Evolutionary conservation across 2,888 invertebrate genomes (phyloP).

Genomic region (Drosophila meridionalis): DNA sequence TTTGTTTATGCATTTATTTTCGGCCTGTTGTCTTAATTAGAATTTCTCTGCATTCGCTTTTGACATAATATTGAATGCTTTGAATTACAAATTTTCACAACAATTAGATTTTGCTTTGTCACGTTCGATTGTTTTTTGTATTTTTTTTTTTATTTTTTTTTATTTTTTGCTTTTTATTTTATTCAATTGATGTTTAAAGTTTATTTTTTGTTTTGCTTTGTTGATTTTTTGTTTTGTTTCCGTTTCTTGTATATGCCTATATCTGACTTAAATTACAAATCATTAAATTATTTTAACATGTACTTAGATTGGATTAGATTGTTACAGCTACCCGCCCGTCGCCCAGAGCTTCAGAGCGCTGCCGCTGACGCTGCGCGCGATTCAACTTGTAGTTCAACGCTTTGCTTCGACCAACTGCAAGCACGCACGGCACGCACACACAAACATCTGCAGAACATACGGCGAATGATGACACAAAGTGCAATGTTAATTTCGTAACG

Average conservation of each 20-base stretch:
- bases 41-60: constrained; percentile 20
- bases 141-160: neutral
- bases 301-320: constrained; percentile 81
- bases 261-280: constrained; percentile 75
- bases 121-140: constrained; percentile 57
- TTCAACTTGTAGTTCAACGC: constrained; percentile 74
- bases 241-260: constrained; percentile 66
- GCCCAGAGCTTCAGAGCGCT: constrained; percentile 65
- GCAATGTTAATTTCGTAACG: constrained; percentile 9
- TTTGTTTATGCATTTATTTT: constrained; percentile 70
- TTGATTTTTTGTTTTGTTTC: constrained; percentile 60
- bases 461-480: constrained; percentile 19
- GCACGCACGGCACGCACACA: constrained; percentile 3
- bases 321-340: constrained; percentile 81
- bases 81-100: constrained; percentile 49
- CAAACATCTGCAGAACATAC: constrained; percentile 17
- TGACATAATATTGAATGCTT: constrained; percentile 41
- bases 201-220: constrained; percentile 45
- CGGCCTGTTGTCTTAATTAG: constrained; percentile 47
- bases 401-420: constrained; percentile 62
- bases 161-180: constrained; percentile 25
- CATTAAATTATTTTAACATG: constrained; percentile 79
- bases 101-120: constrained; percentile 69
- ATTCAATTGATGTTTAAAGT: constrained; percentile 47
- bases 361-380: constrained; percentile 59